Base-by-base conservation (phyloP, 2,888 invertebrate genomes). In the Hirtodrosophila histrioides region DNA sequence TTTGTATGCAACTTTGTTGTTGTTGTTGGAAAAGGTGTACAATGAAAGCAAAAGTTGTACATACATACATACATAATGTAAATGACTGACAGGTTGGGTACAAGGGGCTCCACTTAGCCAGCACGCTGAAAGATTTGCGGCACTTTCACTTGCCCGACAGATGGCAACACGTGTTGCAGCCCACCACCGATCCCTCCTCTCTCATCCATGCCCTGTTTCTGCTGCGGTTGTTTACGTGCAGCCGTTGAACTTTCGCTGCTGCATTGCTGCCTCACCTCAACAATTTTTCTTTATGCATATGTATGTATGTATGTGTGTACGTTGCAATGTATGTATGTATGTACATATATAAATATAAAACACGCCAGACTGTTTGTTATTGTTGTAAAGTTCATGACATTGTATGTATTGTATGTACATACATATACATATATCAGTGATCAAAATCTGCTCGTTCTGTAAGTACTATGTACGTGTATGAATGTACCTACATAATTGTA, bases 121-220 rank as follows among this genome's bases (percentile, higher is more conserved):
- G 27, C 9, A 53, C 54, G 82, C 53, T 85, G 82, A 83, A 71
- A 68, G 82, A 83, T 87, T 75, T 85, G 87, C 87, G 75, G 82
- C 78, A 85, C 85, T 83, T 84, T 74, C 73, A 66, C 76, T 74
- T 74, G 66, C 23, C 70, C 69, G 54, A 77, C 87, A 82, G 69
- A 71, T 82, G 82, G 85, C 54, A 83, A 67, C 82, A 83, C 87
- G 82, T 83, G 82, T 84, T 81, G 56, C 50, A 39, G 37, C 35
- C 48, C 48, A 36, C 36, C 41, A 36, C 36, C 41, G 39, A 6
- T 9, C 46, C 27, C 29, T 23, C 23, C 40, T 17, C 24, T 11
- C 4, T 31, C 12, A 23, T 36, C 9, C 27, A 1, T 0, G 7
- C 24, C 1, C 9, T 9, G 31, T 31, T 1, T 3, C 9, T n/a